Base-by-base conservation (phyloP, 2,888 invertebrate species). In the Noctua janthe region DNA sequence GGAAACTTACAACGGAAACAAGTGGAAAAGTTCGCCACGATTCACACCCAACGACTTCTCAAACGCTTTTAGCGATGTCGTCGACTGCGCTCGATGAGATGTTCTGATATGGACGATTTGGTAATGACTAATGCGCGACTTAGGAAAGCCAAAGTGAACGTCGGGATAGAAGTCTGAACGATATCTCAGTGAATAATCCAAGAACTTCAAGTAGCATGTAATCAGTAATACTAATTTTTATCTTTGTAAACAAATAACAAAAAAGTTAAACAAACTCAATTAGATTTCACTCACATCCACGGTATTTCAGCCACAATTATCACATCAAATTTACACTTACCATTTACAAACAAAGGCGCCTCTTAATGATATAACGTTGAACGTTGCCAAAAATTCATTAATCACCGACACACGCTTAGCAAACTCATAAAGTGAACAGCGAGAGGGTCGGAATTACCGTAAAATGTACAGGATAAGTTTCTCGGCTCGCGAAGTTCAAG, bases 21-120 rank as follows among this genome's bases (percentile, higher is more conserved):
- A 92, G 91, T 91, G 91, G 89, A 83, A 91, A 91, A 93, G 89
- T 93, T 93, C 13, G 74, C 87, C 74, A 90, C 89, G 87, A 86
- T 85, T 85, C 88, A 88, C 80, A 87, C 82, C 80, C 74, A 89
- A 89, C 84, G 82, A 90, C 88, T 92, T 91, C 71, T 86, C 82
- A 87, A 90, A 90, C 88, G 90, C 92, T 92, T 92, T 91, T 88
- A 91, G 88, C 81, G 35, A 70, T 59, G 74, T 56, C 64, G 74
- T 56, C 78, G 83, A 86, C 66, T 74, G 23, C 11, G 51, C 64
- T 54, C 54, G 71, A 74, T 67, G 66, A 79, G 74, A 83, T 80
- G 71, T 81, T 74, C 62, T 69, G 76, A 47, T 66, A 66, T 69
- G 43, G 39, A 83, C 23, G 56, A 62, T 66, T 76, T 56, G 23